A percentile compares a stretch with the other conserved stretches of the same genome.
These are phyloP conservation scores for Halcyon smyrnensis DNA, from an alignment of 2,797 vertebrate genomes.

Conservation along the genomic window DNA sequence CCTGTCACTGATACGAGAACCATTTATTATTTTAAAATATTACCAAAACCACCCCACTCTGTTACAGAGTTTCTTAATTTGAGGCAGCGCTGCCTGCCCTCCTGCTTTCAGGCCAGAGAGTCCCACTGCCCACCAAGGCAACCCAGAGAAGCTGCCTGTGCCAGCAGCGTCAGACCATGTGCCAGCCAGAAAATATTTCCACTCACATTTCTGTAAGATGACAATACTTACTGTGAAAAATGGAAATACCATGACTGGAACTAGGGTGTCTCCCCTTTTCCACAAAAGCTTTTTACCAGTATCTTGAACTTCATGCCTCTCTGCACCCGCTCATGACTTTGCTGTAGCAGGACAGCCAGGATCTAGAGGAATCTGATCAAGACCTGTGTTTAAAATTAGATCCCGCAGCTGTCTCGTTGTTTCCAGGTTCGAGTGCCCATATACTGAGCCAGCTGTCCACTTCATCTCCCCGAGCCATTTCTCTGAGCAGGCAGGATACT, in stretches of 20 bases:
- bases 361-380: background rate
- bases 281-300: background rate
- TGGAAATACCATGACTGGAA: conserved; percentile 67
- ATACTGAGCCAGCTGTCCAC: conserved; percentile 16
- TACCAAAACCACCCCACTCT: background rate
- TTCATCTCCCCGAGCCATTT: background rate
- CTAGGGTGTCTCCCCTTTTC: background rate
- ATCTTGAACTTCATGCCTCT: background rate
- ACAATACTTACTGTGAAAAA: conserved; percentile 70
- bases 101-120: background rate
- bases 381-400: conserved; percentile 73
- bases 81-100: background rate
- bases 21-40: background rate
- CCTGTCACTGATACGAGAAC: background rate
- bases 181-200: background rate
- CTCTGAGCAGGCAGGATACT: background rate
- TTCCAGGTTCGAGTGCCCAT: conserved; percentile 28
- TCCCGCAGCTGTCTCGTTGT: conserved; percentile 56
- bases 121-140: background rate
- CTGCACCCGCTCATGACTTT: background rate
- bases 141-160: background rate
- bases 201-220: background rate
- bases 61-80: background rate
- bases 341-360: background rate
- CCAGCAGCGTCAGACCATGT: rapidly evolving